Conservation (phyloP, 2,888 invertebrate genomes). For the Lasioglossum leucozonium region DNA sequence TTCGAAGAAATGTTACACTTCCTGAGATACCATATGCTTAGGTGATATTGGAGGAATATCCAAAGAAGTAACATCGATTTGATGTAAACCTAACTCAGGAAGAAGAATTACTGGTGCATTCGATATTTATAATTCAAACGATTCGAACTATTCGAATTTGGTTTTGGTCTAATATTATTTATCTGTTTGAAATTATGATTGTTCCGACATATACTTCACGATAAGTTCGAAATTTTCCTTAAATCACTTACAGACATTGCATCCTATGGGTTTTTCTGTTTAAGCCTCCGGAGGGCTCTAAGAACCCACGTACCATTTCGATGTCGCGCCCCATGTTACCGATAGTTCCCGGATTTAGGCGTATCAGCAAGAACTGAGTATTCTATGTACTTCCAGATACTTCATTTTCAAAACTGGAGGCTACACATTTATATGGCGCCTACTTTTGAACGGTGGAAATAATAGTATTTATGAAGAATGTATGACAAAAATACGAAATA, state of each 20-base stretch:
- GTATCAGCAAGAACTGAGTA: no score
- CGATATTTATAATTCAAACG: neutral
- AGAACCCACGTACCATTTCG: no score
- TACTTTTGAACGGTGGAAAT: no score
- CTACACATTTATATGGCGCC: no score
- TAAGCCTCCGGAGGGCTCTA: no score
- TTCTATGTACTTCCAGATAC: no score
- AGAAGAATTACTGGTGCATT: neutral
- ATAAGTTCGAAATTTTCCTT: neutral
- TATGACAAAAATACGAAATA: no score
- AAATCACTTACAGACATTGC: neutral
- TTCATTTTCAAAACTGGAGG: no score
- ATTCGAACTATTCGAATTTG: neutral
- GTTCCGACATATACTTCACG: neutral
- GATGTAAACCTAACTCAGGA: neutral
- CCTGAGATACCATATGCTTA: neutral
- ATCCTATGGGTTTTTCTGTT: no score
- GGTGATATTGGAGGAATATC: neutral
- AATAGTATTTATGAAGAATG: no score
- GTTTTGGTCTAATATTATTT: constrained; percentile 9
- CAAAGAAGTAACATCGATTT: neutral
- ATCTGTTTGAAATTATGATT: neutral
- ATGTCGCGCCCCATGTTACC: no score
- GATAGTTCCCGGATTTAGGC: no score
- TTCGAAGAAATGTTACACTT: constrained; percentile 1